Evolutionary conservation across 2,797 vertebrate genomes (phyloP).

Genomic region (Pangasius sanitwongsei): DNA sequence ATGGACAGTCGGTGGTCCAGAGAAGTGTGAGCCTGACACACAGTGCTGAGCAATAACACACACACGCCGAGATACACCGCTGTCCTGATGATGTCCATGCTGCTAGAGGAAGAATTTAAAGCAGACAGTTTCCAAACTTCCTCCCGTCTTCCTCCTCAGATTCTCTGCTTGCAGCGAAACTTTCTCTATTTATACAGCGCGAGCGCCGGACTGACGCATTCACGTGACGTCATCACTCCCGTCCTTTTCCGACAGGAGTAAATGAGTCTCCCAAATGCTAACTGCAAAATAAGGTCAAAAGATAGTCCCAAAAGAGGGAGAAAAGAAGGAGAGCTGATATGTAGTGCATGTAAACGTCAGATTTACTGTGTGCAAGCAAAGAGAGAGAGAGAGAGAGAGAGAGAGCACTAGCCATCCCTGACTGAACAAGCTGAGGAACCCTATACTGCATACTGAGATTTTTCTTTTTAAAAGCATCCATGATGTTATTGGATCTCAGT

Average conservation of each 20-base stretch:
- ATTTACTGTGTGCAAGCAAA: neutral
- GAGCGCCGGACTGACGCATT: conserved; percentile 38
- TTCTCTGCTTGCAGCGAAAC: conserved; percentile 44
- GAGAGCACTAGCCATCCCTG: neutral
- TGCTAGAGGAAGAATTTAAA: neutral
- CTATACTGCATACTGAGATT: too few relatives aligned
- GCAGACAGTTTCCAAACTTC: neutral
- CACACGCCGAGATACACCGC: conserved; percentile 69
- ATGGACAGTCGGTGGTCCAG: conserved; percentile 56
- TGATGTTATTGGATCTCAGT: neutral
- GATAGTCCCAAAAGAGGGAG: conserved; percentile 2
- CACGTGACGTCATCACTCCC: conserved; percentile 57
- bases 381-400: conserved; percentile 10
- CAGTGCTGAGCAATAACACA: conserved; percentile 66
- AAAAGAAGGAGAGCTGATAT: neutral
- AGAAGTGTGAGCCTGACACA: conserved; percentile 70
- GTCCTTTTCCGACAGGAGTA: conserved; percentile 44
- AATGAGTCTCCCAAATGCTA: conserved; percentile 23
- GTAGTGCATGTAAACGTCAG: conserved; percentile 30
- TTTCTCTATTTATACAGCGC: conserved; percentile 63
- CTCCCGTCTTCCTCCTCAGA: neutral
- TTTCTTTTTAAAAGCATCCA: neutral
- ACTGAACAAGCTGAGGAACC: neutral
- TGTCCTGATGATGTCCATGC: conserved; percentile 72
- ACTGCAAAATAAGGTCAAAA: conserved; percentile 30